Evolutionary conservation across 2,888 invertebrate species (phyloP), one percentile per base, ranked within the genome.

Genomic region (Tubulanus polymorphus): DNA sequence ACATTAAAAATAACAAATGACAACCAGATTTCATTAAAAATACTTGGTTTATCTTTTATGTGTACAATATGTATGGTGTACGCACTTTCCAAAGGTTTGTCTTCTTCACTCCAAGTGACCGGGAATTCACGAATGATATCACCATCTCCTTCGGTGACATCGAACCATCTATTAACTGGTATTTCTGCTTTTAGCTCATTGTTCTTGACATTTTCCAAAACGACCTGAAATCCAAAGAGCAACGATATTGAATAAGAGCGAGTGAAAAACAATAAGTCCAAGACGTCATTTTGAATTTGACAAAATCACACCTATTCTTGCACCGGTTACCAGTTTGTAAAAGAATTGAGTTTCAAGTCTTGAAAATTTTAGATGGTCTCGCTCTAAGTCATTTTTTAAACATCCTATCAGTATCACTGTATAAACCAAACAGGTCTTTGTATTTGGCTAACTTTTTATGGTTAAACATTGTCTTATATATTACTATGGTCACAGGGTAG

Each of bases 51-150:
- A 32, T n/a, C 10, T 32, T 10, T 12, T 12, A 32, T 32, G 10
- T 32, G 35, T n/a, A 32, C n/a, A n/a, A 32, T n/a, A 32, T 32
- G 10, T 32, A 32, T 32, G 10, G 10, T 12, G 35, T 10, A 32
- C 35, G 10, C 10, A 32, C 10, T 32, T 32, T 32, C 10, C 35
- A 32, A 32, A 12, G 10, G 35, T n/a, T 12, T 10, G 35, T 52
- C 48, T 26, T 54, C 49, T 18, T 56, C 63, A 12, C 55, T 55
- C 3, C 61, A 61, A 20, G 55, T 48, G 1, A 60, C 66, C 6
- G 72, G 67, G 6, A 70, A 61, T 60, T 76, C 76, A 30, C 69
- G 65, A 23, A 69, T 69, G 35, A 71, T 65, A 59, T 74, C 74
- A 27, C 68, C 68, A 47, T 69, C 66, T n/a, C 61, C 64, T 20